Conservation (phyloP, 2,113 vertebrate species). For the Synchiropus splendidus region DNA sequence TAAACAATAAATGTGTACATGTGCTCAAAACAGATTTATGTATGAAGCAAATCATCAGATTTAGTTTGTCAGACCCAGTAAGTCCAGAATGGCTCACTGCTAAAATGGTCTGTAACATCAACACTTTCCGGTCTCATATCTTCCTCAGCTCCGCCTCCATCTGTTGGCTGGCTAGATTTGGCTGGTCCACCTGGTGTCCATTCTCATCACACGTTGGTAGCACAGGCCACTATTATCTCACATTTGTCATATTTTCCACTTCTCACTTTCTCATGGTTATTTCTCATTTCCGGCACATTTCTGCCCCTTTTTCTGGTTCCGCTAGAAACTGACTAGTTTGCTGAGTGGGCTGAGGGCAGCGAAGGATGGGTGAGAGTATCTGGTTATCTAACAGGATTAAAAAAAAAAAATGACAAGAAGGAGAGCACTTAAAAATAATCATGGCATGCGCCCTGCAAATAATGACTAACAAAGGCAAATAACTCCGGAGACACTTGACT, state of each 20-base stretch:
- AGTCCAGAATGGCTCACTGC: too few relatives aligned
- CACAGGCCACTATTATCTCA: not conserved
- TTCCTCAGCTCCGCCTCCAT: too few relatives aligned
- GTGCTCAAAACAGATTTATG: too few relatives aligned
- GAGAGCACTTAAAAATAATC: slow-evolving; percentile 60
- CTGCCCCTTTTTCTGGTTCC: too few relatives aligned
- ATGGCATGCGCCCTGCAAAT: slow-evolving; percentile 51
- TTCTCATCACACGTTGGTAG: too few relatives aligned
- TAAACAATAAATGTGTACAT: too few relatives aligned
- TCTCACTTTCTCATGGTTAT: not conserved
- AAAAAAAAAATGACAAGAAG: slow-evolving; percentile 58
- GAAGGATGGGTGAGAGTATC: slow-evolving; percentile 43
- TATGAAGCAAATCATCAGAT: too few relatives aligned
- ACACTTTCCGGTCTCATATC: too few relatives aligned
- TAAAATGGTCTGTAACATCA: too few relatives aligned
- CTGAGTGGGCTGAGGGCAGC: slow-evolving; percentile 57
- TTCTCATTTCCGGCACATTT: not conserved
- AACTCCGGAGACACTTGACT: slow-evolving; percentile 31
- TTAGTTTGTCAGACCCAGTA: too few relatives aligned
- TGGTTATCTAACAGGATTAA: slow-evolving; percentile 66
- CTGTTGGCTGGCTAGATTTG: too few relatives aligned
- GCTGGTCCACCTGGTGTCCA: too few relatives aligned
- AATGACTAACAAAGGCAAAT: slow-evolving; percentile 54
- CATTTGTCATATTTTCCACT: not conserved
- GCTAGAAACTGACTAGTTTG: slow-evolving; percentile 20